Base-by-base conservation (phyloP, 2,888 invertebrate genomes). In the Oscheius myriophilus region DNA sequence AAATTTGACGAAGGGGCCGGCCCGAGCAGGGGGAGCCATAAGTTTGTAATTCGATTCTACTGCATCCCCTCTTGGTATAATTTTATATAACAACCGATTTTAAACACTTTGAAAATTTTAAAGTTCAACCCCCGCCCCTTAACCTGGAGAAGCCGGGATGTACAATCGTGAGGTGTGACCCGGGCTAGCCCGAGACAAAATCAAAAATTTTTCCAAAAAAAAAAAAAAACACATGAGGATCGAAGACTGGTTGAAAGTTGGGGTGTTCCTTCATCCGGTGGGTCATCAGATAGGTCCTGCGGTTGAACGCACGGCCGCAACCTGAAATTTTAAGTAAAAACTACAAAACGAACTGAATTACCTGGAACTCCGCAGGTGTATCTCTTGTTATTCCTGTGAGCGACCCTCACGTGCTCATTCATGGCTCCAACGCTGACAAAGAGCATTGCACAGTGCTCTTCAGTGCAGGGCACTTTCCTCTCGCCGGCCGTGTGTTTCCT, bases 401-500 rank as follows among this genome's bases (percentile, higher is more conserved):
- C 79, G 23, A 75, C 72, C 55, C 74, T 72, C 67, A 80, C 81
- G 66, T 83, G 83, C 52, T 82, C 82, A 43, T 79, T 81, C 55
- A 73, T 67, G n/a, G 71, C 69, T 14, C 75, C 72, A 6, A 70
- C 61, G 9, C 67, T 66, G 16, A 80, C 81, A 57, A 83, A 83
- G 18, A 55, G 45, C 67, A 61, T 65, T 39, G 75, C 76, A 52
- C 82, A 83, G 23, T 74, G 70, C 73, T 74, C 81, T 39, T 64
- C 23, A n/a, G n/a, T n/a, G 53, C 82, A 83, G 11, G 52, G n/a
- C 39, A 72, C 69, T 14, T 79, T 76, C 23, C 79, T 71, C 23
- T 76, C 67, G 23, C 66, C 77, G 76, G 51, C 23, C 45, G 73
- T 67, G 54, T 83, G 83, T 58, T 75, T 77, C 61, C 83, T 70